These are phyloP conservation scores for Molorchus minor DNA, from an alignment of 2,888 invertebrate genomes.

Conservation along the genomic window DNA sequence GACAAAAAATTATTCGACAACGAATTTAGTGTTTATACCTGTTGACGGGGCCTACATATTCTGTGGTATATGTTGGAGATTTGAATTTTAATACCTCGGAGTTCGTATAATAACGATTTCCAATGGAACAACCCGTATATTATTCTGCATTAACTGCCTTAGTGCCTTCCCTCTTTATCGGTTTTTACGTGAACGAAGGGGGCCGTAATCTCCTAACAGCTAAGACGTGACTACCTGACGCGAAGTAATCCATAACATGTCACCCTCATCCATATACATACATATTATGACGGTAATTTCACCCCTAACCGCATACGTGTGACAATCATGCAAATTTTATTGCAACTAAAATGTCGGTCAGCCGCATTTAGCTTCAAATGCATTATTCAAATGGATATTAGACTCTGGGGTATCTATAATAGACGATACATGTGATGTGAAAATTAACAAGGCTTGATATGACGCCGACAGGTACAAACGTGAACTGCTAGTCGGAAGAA, in stretches of 20 bases:
- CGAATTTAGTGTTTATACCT: too few species aligned
- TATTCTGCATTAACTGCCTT: slow-evolving; percentile 1
- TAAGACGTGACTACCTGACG: slow-evolving; percentile 18
- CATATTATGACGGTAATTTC: slow-evolving; percentile 13
- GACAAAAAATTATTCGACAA: too few species aligned
- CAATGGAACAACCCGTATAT: too few species aligned
- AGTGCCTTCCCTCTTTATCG: slow-evolving; percentile 19
- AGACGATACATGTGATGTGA: too few species aligned
- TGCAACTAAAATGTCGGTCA: slow-evolving; percentile 16
- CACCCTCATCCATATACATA: slow-evolving; percentile 11
- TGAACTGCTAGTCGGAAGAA: too few species aligned
- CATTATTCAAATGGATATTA: slow-evolving; percentile 7
- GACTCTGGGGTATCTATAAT: too few species aligned
- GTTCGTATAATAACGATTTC: too few species aligned
- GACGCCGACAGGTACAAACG: too few species aligned
- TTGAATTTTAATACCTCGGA: too few species aligned
- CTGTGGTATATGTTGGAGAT: too few species aligned
- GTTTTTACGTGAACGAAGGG: slow-evolving; percentile 19
- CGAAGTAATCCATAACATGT: slow-evolving; percentile 13
- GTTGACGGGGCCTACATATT: too few species aligned
- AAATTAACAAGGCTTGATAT: too few species aligned
- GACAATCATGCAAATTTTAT: slow-evolving; percentile 21
- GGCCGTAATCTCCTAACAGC: slow-evolving; percentile 15
- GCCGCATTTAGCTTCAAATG: slow-evolving; percentile 5
- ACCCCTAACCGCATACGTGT: slow-evolving; percentile 19